Conservation (phyloP, 2,888 invertebrate species). For the Pollenia labialis region DNA sequence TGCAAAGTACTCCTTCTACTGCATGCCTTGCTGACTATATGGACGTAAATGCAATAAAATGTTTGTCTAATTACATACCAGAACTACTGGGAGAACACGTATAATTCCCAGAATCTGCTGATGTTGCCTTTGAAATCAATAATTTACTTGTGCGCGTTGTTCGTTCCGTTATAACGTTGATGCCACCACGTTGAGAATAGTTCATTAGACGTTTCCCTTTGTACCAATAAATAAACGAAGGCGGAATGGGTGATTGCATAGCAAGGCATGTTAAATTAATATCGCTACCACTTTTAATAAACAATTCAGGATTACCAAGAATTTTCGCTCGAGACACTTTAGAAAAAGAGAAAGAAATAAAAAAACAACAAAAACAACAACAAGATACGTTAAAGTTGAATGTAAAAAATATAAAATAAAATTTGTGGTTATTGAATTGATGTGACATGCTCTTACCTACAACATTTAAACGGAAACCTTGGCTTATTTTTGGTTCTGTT, state of each 20-base stretch:
- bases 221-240: conserved; percentile 93
- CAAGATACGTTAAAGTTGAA: conserved; percentile 36
- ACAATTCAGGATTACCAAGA: conserved; percentile 93
- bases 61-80: conserved; percentile 82
- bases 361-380: conserved; percentile 52
- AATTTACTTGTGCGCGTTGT: conserved; percentile 93
- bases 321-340: conserved; percentile 96
- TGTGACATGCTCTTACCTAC: conserved; percentile 86
- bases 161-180: conserved; percentile 95
- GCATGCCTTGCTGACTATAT: background rate
- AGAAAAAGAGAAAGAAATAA: conserved; percentile 61
- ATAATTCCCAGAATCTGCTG: conserved; percentile 94
- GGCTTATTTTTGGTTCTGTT: conserved; percentile 90
- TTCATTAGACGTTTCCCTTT: conserved; percentile 93
- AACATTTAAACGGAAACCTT: conserved; percentile 88
- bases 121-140: conserved; percentile 93
- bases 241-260: conserved; percentile 88
- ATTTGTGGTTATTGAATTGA: background rate
- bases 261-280: conserved; percentile 96
- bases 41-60: conserved; percentile 17
- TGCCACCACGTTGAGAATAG: conserved; percentile 94
- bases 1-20: background rate
- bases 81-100: conserved; percentile 93
- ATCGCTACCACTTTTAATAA: conserved; percentile 96
- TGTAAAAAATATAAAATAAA: conserved; percentile 2